These are phyloP conservation scores for Lacanobia oleracea DNA, from an alignment of 2,888 invertebrate genomes.

Conservation along the genomic window DNA sequence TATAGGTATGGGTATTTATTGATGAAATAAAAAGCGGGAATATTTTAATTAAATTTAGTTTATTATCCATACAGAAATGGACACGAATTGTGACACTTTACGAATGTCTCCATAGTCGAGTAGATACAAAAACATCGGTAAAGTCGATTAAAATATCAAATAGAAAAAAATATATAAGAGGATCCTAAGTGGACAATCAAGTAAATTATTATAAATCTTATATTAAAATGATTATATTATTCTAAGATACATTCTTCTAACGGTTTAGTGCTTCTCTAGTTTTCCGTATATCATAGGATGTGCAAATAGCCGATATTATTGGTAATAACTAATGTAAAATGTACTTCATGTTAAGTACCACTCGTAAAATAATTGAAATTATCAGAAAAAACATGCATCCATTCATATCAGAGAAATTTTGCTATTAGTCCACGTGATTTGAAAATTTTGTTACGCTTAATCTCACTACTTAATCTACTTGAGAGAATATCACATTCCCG, in stretches of 20 bases:
- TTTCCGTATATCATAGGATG: conserved; percentile 69
- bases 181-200: conserved; percentile 81
- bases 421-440: conserved; percentile 59
- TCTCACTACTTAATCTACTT: conserved; percentile 69
- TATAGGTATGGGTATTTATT: not conserved
- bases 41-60: conserved; percentile 81
- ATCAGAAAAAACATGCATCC: conserved; percentile 46
- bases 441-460: conserved; percentile 67
- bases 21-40: conserved; percentile 63
- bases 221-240: conserved; percentile 84
- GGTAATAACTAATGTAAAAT: conserved; percentile 54
- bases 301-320: conserved; percentile 69
- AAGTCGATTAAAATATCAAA: conserved; percentile 83
- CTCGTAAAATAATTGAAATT: conserved; percentile 52
- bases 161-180: conserved; percentile 84
- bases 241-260: conserved; percentile 76
- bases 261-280: conserved; percentile 73
- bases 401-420: conserved; percentile 54
- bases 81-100: conserved; percentile 83
- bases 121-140: conserved; percentile 84
- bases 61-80: conserved; percentile 88
- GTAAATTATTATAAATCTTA: conserved; percentile 80
- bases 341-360: conserved; percentile 60
- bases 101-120: conserved; percentile 81
- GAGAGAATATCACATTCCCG: conserved; percentile 67